Conservation (phyloP, 2,888 invertebrate species). For the Anarsia innoxiella region DNA sequence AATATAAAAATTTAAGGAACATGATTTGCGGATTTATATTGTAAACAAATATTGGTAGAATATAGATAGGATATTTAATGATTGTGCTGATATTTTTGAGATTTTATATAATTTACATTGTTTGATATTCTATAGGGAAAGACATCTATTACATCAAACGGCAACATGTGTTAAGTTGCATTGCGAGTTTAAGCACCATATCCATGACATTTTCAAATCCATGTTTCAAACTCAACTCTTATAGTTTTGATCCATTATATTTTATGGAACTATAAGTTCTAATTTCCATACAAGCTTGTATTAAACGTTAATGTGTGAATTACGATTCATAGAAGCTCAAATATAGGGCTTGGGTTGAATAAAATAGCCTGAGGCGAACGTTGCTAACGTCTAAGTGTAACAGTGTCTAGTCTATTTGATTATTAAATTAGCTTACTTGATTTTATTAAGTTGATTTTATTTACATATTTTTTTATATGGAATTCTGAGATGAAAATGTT, state of each 20-base stretch:
- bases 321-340: slow-evolving; percentile 4
- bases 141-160: too few species aligned
- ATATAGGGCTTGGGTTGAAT: background rate
- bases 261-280: slow-evolving; percentile 11
- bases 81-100: too few species aligned
- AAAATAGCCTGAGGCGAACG: too few species aligned
- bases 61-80: too few species aligned
- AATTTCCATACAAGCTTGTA: slow-evolving; percentile 9
- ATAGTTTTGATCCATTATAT: slow-evolving; percentile 13
- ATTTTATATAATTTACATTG: too few species aligned
- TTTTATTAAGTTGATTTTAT: background rate
- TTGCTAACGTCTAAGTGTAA: background rate
- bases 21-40: too few species aligned
- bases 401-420: background rate
- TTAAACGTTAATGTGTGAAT: slow-evolving; percentile 4
- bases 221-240: slow-evolving; percentile 14
- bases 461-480: background rate
- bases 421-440: background rate
- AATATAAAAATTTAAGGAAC: too few species aligned
- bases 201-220: slow-evolving; percentile 31
- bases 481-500: too few species aligned
- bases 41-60: too few species aligned
- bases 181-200: background rate
- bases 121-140: too few species aligned
- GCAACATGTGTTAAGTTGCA: too few species aligned